Evolutionary conservation across 1,140 invertebrate species (phyloP), one percentile per base, ranked within the genome.

Genomic region (Vanessa atalanta): DNA sequence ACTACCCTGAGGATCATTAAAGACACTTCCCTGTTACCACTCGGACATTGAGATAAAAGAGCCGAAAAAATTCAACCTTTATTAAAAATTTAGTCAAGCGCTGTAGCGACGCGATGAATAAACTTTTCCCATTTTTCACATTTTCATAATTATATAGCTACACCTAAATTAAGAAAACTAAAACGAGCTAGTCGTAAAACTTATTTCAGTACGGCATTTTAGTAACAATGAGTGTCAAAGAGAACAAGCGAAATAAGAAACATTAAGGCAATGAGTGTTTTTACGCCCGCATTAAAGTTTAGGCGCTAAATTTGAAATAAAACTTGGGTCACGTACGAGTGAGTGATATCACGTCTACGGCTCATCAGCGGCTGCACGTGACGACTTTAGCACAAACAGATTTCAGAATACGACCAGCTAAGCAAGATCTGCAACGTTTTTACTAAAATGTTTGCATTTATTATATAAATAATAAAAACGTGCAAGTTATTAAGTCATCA

Each of bases 371-470:
- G 79, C 47, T 79, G 87, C 82, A 88, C 88, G 88, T 90, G 88
- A 90, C 87, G 87, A 88, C 86, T 90, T 90, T 86, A 88, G 82
- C 79, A 81, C 87, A 89, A 90, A 89, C 89, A 90, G 89, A 91
- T 91, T 91, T 88, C 82, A 81, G 80, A 82, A 88, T 80, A 86
- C 64, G 63, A 83, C 88, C 87, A 87, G 73, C 66, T 55, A 78
- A 73, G 9, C 14, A n/a, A 66, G 87, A 81, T 73, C 85, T 77
- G 57, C 11, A 37, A 14, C 16, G 23, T 61, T 37, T 26, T 61
- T 61, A 61, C 13, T 5, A 15, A 31, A 15, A 61, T 13, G 15
- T 31, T 31, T 6, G 13, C 14, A 37, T 23, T 20, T 12, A 60
- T n/a, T 2, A 61, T 37, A 37, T 37, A 57, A 57, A 50, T 15